Evolutionary conservation across 2,113 vertebrate genomes (phyloP), one percentile per base, ranked within the genome.

Genomic region (Scomber scombrus): DNA sequence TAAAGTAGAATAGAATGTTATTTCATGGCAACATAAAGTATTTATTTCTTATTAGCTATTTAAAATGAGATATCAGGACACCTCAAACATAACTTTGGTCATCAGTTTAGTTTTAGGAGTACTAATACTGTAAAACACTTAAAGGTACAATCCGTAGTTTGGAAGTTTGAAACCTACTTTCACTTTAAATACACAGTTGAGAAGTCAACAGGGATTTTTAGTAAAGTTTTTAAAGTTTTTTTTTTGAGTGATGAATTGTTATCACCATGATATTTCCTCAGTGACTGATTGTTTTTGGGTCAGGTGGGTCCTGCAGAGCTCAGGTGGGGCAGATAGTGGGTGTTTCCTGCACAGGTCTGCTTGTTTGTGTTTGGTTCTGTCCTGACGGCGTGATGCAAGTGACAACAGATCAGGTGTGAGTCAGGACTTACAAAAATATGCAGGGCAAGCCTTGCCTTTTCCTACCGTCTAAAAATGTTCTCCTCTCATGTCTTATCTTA

Each of bases 281-380:
- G 51, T 46, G 64, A 51, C 23, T 55, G 29, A 26, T 54, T 51
- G 19, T 26, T 54, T 54, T 80, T 75, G 23, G 46, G 19, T 66
- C 63, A 50, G 66, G 57, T 63, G 26, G 16, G 23, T 19, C 50
- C n/a, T 7, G 4, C 5, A 29, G 5, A 40, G 68, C 52, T 65
- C 40, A 13, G 43, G 57, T 40, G 34, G 64, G 49, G 5, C n/a
- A 12, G 46, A 45, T 26, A 10, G 10, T 68, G 65, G 55, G 19
- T 1, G 21, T 4, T 66, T 85, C 31, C 78, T 40, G 46, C 73
- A 56, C 43, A n/a, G 18, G 70, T 19, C 34, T 3, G 49, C 3
- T 50, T 82, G 81, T 71, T 86, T 82, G 71, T 64, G 75, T 71
- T 84, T 76, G 21, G 23, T 65, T 69, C 19, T 7, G 18, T 10